Evolutionary conservation across 2,113 vertebrate species (phyloP).

Genomic region (Ctenodactylus gundi): DNA sequence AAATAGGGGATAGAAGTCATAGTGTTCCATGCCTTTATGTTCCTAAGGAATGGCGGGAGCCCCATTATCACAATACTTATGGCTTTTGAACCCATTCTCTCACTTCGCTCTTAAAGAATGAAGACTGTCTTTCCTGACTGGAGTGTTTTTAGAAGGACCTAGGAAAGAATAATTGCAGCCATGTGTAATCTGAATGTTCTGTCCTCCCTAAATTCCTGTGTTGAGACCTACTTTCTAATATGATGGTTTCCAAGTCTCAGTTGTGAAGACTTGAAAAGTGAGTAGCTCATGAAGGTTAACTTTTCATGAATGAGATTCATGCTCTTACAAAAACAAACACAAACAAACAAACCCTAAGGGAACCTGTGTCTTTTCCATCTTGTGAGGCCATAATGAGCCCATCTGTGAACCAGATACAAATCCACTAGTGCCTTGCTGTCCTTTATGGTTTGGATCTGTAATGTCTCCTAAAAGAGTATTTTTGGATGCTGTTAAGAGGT

Average conservation of each 20-base stretch:
- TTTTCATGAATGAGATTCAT: background rate
- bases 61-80: background rate
- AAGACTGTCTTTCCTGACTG: background rate
- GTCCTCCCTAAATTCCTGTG: background rate
- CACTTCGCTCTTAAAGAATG: background rate
- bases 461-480: too few relatives aligned
- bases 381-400: too few relatives aligned
- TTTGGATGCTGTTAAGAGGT: too few relatives aligned
- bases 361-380: too few relatives aligned
- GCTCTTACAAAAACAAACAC: too few relatives aligned
- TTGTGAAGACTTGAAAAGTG: too few relatives aligned
- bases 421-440: too few relatives aligned
- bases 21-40: background rate
- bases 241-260: background rate
- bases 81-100: background rate
- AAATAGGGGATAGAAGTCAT: too few relatives aligned
- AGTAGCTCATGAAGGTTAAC: background rate
- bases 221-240: background rate
- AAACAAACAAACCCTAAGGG: too few relatives aligned
- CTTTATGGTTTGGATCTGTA: too few relatives aligned
- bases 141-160: background rate
- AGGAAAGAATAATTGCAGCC: background rate
- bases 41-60: background rate
- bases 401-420: too few relatives aligned
- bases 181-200: background rate